Evolutionary conservation across 2,113 vertebrate genomes (phyloP).

Genomic region (Corydoras maculifer): DNA sequence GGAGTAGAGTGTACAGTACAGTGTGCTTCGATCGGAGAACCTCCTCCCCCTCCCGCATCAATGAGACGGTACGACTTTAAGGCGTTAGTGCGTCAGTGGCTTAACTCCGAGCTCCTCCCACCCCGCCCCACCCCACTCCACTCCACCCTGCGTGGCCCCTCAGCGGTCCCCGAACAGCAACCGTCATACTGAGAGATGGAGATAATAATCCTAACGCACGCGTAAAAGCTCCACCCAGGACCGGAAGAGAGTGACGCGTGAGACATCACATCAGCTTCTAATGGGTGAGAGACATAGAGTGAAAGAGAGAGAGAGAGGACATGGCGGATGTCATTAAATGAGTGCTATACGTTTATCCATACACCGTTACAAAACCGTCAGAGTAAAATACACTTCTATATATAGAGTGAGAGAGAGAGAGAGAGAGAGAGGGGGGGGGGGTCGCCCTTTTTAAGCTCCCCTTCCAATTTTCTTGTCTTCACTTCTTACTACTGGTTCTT

Average conservation of each 20-base stretch:
- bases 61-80: constrained; percentile 50
- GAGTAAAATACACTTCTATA: constrained; percentile 61
- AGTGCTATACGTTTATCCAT: constrained; percentile 53
- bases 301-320: constrained; percentile 33
- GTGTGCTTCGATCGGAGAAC: constrained; percentile 46
- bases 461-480: constrained; percentile 55
- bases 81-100: constrained; percentile 52
- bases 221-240: constrained; percentile 39
- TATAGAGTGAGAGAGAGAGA: not conserved
- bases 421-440: not conserved
- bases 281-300: constrained; percentile 45
- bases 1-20: constrained; percentile 55
- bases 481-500: constrained; percentile 15
- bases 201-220: constrained; percentile 29
- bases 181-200: constrained; percentile 41
- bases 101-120: constrained; percentile 29
- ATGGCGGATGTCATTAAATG: constrained; percentile 49
- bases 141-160: constrained; percentile 12
- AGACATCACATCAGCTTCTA: constrained; percentile 50
- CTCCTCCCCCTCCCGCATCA: not conserved
- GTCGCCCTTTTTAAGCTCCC: constrained; percentile 63
- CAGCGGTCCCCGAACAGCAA: constrained; percentile 44
- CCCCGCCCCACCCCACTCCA: no score
- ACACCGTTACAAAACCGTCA: constrained; percentile 55
- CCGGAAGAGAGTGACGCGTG: constrained; percentile 41